phyloP scores from a whole-genome alignment of 2,113 vertebrate species.

The Chloebia gouldiae region DNA sequence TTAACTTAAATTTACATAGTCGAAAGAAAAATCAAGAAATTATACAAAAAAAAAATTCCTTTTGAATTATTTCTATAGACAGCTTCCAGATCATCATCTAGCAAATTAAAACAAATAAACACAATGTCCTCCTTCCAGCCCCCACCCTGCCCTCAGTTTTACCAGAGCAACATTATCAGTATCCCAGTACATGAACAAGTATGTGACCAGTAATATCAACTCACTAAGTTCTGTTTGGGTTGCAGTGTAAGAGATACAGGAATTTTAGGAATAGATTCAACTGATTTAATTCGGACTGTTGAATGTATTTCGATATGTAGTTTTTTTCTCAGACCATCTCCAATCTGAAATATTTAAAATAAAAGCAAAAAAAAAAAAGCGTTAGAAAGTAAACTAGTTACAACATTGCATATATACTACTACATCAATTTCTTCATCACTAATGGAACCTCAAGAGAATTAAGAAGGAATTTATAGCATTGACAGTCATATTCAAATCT shows the following conservation, averaged over 20 bases:
- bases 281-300: conserved; percentile 82
- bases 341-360: conserved; percentile 80
- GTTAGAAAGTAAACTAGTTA: neutral
- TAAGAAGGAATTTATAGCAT: neutral
- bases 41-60: neutral
- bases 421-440: neutral
- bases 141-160: rapidly evolving
- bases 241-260: conserved; percentile 81
- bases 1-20: neutral
- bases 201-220: conserved; percentile 30
- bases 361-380: neutral
- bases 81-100: neutral
- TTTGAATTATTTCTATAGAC: neutral
- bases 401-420: neutral
- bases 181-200: neutral
- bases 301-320: conserved; percentile 81
- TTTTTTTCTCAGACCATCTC: conserved; percentile 75
- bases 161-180: neutral
- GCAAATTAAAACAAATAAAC: neutral
- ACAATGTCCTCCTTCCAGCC: neutral
- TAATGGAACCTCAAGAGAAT: neutral
- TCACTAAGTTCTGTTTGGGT: conserved; percentile 81
- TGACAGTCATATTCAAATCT: neutral
- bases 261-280: conserved; percentile 79
- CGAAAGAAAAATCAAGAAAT: neutral